Evolutionary conservation across 2,888 invertebrate genomes (phyloP), one percentile per base, ranked within the genome.

Genomic region (Drosophila buzzatii): DNA sequence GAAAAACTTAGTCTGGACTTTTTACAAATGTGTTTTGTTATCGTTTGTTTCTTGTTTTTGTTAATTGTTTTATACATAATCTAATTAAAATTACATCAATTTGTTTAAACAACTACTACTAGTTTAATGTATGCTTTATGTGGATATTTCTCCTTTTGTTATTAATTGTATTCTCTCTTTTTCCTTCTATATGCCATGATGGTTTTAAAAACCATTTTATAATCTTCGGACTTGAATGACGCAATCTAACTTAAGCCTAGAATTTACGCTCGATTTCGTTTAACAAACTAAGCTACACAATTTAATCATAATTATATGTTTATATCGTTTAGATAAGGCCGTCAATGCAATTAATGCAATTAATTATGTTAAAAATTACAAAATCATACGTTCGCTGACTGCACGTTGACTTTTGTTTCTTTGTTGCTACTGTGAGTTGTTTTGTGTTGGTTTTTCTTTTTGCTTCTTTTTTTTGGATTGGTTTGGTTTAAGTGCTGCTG

Each of bases 321-420:
- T 83, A 84, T 84, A 83, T 85, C 85, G 80, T 85, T 84, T 84
- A 86, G 79, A 85, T 85, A 85, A 85, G 85, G 85, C 85, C 85
- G 86, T 85, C 85, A 85, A 85, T 85, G 85, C 86, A 80, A 85
- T 81, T 82, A 73, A 76, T 87, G 88, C 84, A 85, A 81, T 80
- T 71, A 69, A 77, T 80, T 77, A 65, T 73, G 59, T 86, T 66
- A 75, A 72, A 73, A 81, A 68, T 79, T 74, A 81, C 81, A 87
- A 84, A 82, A 79, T 79, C 87, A 83, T 78, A 83, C 78, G 77
- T 76, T 68, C 61, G 82, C 79, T 88, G 77, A 85, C 84, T 86
- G 67, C 69, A 70, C 72, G 69, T 73, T 79, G 53, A 63, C 63
- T 74, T 72, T 77, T 61, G 33, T 65, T 66, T 27, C 12, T 20